Evolutionary conservation across 1,140 invertebrate species (phyloP), one percentile per base, ranked within the genome.

Genomic region (Trachymyrmex cornetzi): DNA sequence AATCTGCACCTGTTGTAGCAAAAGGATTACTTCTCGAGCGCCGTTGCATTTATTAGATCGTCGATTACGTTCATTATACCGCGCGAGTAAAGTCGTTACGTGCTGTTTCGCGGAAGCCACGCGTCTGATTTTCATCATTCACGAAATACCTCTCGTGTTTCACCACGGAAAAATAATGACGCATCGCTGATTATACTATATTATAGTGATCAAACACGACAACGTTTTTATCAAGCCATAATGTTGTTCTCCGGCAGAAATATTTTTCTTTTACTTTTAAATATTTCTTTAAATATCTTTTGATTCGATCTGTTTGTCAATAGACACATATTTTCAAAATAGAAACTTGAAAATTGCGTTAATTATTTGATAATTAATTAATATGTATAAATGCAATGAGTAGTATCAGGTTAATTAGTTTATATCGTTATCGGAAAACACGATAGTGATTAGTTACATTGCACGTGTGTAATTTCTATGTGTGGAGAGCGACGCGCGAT

Each of bases 41-140:
- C 81, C 87, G 89, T 91, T 88, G 80, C 85, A 61, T 74, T 90
- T 89, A 90, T 91, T 91, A 91, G 90, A 91, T 91, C 85, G 89
- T 19, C 87, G 89, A 91, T 91, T 90, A 87, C 63, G 87, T 48
- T 91, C 89, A 84, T 91, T 91, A 90, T 63, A 34, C 72, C 80
- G 59, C 81, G 86, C 27, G 81, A 64, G 48, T 48, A 71, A 48
- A 74, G 27, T 57, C 75, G 86, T 86, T 75, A 77, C 64, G 74
- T 90, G 55, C 75, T 44, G 81, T 63, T 91, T 85, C 87, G 61
- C 77, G 89, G 80, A 89, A 90, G 84, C 61, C 82, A 86, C 81
- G 74, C 64, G 72, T 50, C 22, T 63, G 75, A 89, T 89, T 89
- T 89, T 66, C 86, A 88, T 81, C 89, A 64, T 77, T 77, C 59